Base-by-base conservation (phyloP, 2,888 invertebrate species). In the Carcina quercana region DNA sequence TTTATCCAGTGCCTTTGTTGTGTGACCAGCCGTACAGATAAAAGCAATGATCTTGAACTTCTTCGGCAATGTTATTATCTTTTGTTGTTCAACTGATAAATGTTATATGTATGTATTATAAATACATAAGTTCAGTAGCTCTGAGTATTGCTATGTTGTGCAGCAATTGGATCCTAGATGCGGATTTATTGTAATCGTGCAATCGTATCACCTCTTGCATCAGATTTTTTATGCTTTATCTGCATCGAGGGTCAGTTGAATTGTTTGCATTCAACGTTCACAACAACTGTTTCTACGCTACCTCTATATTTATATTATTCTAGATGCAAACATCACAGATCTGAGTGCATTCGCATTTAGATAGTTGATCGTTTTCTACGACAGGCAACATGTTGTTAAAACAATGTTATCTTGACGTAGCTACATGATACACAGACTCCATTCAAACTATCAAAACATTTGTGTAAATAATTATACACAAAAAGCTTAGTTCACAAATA, bases 151-250 rank as follows among this genome's bases (percentile, higher is more conserved):
- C 11, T 15, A 5, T 28, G 17, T 15, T 8, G n/a, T 17, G 11
- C 14, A 21, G 21, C 17, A 15, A 17, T 25, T 17, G 14, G 24
- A 17, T 14, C 10, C 15, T 25, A 17, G 22, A 17, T 25, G 25
- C 5, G 15, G 42, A 40, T 42, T 47, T 40, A 46, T 45, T 43
- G 15, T 21, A 28, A 34, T 24, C 30, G 34, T 40, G 51, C 40
- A 50, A 49, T 30, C 29, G 33, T 30, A 39, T 37, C 34, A 43
- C 30, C 42, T 47, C 42, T 50, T 53, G 46, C 53, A 43, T 50
- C 50, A 50, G 47, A 36, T 26, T 32, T 35, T 43, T 35, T 13
- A 8, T 10, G 11, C 3, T n/a, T 4, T 2, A 15, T 5, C 2
- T 11, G 10, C 11, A 11, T 17, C 5, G 5, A 1, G 17, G 17